A percentile compares a stretch with the other conserved stretches of the same genome.
Conservation (phyloP, 1,140 invertebrate species). For the Mactra quadrangularis region DNA sequence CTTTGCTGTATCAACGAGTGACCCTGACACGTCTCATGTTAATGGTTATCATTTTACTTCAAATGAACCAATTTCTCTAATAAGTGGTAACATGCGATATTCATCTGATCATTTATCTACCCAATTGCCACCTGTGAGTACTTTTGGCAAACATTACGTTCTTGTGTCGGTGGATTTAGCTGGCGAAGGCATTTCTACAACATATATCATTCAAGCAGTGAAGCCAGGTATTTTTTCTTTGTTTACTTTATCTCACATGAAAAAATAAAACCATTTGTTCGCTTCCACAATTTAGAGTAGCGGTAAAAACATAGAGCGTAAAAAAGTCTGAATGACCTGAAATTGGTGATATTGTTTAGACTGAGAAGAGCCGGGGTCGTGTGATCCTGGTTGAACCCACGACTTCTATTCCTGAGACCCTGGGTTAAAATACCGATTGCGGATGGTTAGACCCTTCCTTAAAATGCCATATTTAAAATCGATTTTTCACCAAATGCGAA, state of each 20-base stretch:
- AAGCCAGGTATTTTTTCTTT: neutral
- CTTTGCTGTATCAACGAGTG: neutral
- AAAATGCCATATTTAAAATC: no score
- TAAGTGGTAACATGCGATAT: constrained; percentile 14
- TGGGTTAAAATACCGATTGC: no score
- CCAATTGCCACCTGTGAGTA: constrained; percentile 6
- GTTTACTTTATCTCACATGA: neutral
- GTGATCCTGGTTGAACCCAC: no score
- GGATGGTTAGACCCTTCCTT: no score
- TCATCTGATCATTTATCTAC: neutral
- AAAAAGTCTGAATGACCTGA: no score
- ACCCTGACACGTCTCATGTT: neutral
- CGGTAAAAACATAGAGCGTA: no score
- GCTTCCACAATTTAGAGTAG: no score
- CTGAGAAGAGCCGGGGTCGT: no score
- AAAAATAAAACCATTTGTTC: no score
- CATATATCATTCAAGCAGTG: constrained; percentile 34
- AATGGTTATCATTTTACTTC: constrained; percentile 31
- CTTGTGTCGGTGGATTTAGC: neutral
- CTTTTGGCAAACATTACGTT: constrained; percentile 16
- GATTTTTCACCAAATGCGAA: no score
- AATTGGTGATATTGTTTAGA: no score
- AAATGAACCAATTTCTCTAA: constrained; percentile 10
- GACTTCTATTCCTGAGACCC: no score
- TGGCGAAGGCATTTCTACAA: neutral